These are phyloP conservation scores for Cataglyphis albicans DNA, from an alignment of 2,888 invertebrate species.

Conservation along the genomic window DNA sequence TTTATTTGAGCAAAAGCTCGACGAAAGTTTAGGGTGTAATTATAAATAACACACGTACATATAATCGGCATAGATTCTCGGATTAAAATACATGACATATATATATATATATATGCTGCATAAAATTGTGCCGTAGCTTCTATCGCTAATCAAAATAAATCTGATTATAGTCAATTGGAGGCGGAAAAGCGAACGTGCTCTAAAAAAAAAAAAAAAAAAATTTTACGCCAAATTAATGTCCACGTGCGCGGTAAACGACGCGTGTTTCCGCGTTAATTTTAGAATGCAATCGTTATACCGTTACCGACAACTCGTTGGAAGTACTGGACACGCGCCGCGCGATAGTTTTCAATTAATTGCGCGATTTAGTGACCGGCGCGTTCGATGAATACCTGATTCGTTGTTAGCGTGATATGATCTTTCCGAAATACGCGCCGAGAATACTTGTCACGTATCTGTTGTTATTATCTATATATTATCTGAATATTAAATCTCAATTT, in stretches of 20 bases:
- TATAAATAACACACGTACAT: constrained; percentile 68
- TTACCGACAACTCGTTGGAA: constrained; percentile 53
- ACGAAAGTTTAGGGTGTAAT: constrained; percentile 43
- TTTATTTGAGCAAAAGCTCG: neutral
- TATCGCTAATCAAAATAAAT: constrained; percentile 73
- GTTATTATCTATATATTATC: neutral
- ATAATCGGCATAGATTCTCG: constrained; percentile 52
- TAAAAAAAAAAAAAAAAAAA: constrained; percentile 1
- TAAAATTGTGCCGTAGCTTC: constrained; percentile 57
- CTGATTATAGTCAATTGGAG: constrained; percentile 72
- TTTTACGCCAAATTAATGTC: constrained; percentile 53
- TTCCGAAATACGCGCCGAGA: constrained; percentile 35
- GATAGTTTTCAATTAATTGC: constrained; percentile 58
- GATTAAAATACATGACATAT: constrained; percentile 59
- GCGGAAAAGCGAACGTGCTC: constrained; percentile 50
- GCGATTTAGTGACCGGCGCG: constrained; percentile 46
- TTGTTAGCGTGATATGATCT: constrained; percentile 45
- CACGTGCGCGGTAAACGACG: constrained; percentile 43
- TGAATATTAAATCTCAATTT: constrained; percentile 24
- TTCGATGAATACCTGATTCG: constrained; percentile 56
- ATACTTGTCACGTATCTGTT: constrained; percentile 38
- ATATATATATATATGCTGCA: constrained; percentile 17
- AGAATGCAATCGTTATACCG: constrained; percentile 48
- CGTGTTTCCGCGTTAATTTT: constrained; percentile 51
- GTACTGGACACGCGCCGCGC: constrained; percentile 47